Evolutionary conservation across 2,888 invertebrate genomes (phyloP), one percentile per base, ranked within the genome.

Genomic region (Plebejus anna): DNA sequence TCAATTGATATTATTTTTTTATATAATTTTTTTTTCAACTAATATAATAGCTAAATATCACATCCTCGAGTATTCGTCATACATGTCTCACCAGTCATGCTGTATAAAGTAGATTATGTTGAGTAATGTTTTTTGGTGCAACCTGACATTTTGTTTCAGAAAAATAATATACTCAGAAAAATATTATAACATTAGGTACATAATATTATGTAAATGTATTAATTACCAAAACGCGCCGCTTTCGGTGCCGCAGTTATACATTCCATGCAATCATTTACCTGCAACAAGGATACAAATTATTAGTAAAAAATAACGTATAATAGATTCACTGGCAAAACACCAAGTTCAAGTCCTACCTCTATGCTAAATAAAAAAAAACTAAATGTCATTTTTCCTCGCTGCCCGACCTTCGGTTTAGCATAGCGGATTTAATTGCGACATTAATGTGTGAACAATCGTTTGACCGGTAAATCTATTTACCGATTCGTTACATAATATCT

Each of bases 401-500:
- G 9, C 7, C 5, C 11, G 72, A 47, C 72, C 47, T 73, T 73
- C n/a, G 42, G 71, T 42, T 71, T 71, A n/a, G 71, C 7, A 32
- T 55, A 73, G 55, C 72, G 55, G 73, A 73, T 66, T 77, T 77
- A 51, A 55, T 11, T 22, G 70, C 73, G 73, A 76, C 57, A 76
- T 61, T 76, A 72, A 73, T 76, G 75, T 76, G 76, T 51, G 51
- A n/a, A 32, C 66, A 13, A 57, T 42, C 57, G 42, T n/a, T 72
- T 38, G 38, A 77, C 70, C 77, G 76, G 78, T 73, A 57, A n/a
- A 70, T 77, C 28, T 73, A 77, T 79, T 79, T 79, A 79, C 73
- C 75, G 76, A 80, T 79, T 79, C 78, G 80, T 76, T 78, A 78
- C 80, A 80, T 79, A 75, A 77, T 51, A 57, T 78, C 76, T 77